phyloP scores from a whole-genome alignment of 64 coral and sea anemone genomes.

The Stylophora pistillata region DNA sequence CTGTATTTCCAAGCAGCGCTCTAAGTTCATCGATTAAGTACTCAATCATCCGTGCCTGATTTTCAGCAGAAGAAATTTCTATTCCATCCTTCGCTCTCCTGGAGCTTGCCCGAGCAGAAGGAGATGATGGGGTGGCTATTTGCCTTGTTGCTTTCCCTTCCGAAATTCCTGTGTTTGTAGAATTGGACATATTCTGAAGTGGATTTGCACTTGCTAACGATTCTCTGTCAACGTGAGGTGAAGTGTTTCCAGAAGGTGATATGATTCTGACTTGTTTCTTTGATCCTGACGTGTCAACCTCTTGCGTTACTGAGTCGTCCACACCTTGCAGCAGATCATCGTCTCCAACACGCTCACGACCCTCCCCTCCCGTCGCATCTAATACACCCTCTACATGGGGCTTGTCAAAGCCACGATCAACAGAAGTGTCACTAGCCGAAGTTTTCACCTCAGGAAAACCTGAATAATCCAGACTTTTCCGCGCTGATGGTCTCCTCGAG shows the following conservation, averaged over 20 bases:
- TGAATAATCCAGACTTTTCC: constrained; percentile 54
- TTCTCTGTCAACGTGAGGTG: background rate
- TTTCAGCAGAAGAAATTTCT: constrained; percentile 40
- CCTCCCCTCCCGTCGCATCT: background rate
- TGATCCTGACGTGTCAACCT: background rate
- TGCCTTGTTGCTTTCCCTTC: background rate
- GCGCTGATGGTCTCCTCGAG: constrained; percentile 4
- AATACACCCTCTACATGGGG: background rate
- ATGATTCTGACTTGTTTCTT: constrained; percentile 87
- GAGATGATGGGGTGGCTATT: background rate
- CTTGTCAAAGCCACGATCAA: background rate
- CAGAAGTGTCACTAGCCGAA: background rate
- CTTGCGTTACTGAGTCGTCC: constrained; percentile 5
- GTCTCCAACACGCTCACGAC: background rate
- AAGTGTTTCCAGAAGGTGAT: constrained; percentile 24
- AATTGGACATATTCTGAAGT: background rate
- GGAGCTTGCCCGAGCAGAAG: background rate
- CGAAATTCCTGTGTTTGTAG: background rate
- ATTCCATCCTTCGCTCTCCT: background rate
- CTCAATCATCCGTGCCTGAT: constrained; percentile 73
- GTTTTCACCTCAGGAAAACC: background rate
- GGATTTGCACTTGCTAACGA: background rate
- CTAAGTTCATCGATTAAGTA: constrained; percentile 87
- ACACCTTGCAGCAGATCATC: background rate
- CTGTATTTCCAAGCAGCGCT: constrained; percentile 71